A percentile compares a stretch with the other conserved stretches of the same genome.
phyloP scores from a whole-genome alignment of 2,113 vertebrate genomes.

The Gobiocypris rarus region DNA sequence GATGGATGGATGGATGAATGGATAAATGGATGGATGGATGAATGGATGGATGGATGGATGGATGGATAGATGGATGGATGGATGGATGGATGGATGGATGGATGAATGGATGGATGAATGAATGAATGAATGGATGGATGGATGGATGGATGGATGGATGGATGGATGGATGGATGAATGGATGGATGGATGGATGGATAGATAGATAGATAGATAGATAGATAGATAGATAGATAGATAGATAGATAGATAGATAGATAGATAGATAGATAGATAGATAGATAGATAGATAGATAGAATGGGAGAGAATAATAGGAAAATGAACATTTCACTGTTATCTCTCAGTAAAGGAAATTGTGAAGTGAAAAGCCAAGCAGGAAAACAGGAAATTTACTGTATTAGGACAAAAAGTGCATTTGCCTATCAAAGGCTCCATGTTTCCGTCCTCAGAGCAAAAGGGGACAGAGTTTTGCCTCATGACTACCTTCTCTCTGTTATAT shows the following conservation, averaged over 20 bases:
- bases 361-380: conserved; percentile 67
- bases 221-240: neutral
- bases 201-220: neutral
- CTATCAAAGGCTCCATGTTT: conserved; percentile 54
- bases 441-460: conserved; percentile 38
- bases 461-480: conserved; percentile 26
- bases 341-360: conserved; percentile 69
- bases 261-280: conserved; percentile 39
- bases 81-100: too few species aligned
- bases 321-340: conserved; percentile 59
- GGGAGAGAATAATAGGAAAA: too few species aligned
- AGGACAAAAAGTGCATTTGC: conserved; percentile 52
- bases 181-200: too few species aligned
- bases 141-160: too few species aligned
- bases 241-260: conserved; percentile 57
- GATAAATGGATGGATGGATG: too few species aligned
- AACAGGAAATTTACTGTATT: conserved; percentile 73
- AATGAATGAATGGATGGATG: too few species aligned
- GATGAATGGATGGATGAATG: too few species aligned
- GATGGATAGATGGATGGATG: too few species aligned
- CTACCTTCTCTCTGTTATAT: conserved; percentile 47
- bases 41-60: too few species aligned
- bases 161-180: too few species aligned
- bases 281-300: conserved; percentile 54
- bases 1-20: too few species aligned